Evolutionary conservation across 2,113 vertebrate genomes (phyloP), one percentile per base, ranked within the genome.

Genomic region (Pituophis catenifer): DNA sequence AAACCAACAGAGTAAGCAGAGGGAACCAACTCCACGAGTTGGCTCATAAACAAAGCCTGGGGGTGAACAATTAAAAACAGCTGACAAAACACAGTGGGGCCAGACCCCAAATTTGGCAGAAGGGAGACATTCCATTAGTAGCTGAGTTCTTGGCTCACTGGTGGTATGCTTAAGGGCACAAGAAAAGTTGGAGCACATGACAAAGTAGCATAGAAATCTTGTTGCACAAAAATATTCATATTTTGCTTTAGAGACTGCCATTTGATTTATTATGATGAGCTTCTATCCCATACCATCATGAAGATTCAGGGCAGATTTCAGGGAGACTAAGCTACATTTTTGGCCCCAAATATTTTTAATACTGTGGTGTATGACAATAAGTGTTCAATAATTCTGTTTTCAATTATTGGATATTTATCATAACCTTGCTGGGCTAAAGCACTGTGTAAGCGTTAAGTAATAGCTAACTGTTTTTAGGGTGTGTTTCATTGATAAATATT

Each of bases 31-130:
- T 13, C 4, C 58, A 90, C 89, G 65, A 57, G 70, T 96, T 0
- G 53, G 86, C 86, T 95, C 90, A 15, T 95, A 94, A 95, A 94
- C 75, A 93, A 95, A 91, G 57, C 93, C 93, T 70, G 91, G 91
- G 90, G 93, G 12, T 91, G 95, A 95, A 94, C 90, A 93, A 90
- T 95, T 95, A 92, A 94, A 95, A 94, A 10, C 59, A 93, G 90
- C 94, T 86, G 88, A 29, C 57, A 54, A 88, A 5, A 54, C 54
- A 91, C 1, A 5, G 62, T 29, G 13, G 54, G 86, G 29, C 38
- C 62, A 21, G 62, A 21, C 38, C 90, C 90, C 90, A 33, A 54
- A 91, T 15, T 17, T 59, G 90, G 44, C 62, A 52, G 19, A 85
- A 58, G n/a, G 55, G 23, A 38, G 29, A 26, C 29, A 53, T 93